Percentiles rank a stretch among this genome's conserved stretches.
Evolutionary conservation across 2,888 invertebrate genomes (phyloP).

Genomic region (Arctia plantaginis): DNA sequence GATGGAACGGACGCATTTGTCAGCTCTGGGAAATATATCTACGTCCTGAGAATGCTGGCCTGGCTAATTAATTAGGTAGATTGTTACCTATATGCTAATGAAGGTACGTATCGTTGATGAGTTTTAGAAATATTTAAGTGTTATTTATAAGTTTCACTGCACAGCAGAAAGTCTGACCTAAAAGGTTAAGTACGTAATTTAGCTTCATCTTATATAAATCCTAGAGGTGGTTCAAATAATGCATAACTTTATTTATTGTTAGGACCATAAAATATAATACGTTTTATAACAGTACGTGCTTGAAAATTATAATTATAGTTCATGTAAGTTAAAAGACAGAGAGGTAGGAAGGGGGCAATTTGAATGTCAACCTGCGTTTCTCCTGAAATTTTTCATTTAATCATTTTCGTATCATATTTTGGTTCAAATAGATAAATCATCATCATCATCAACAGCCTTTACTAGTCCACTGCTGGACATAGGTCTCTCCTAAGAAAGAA

Average conservation of each 20-base stretch:
- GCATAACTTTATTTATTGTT: neutral
- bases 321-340: neutral
- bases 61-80: conserved; percentile 81
- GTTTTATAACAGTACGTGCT: neutral
- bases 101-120: conserved; percentile 71
- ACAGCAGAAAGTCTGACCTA: neutral
- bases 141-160: conserved; percentile 16
- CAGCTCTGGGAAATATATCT: conserved; percentile 81
- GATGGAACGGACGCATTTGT: conserved; percentile 86
- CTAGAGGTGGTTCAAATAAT: neutral
- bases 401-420: no score
- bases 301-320: neutral
- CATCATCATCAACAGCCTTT: no score
- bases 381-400: neutral
- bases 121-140: conserved; percentile 40
- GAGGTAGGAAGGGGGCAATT: neutral
- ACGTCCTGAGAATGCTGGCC: conserved; percentile 69
- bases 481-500: no score
- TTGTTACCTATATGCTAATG: conserved; percentile 75
- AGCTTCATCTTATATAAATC: neutral
- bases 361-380: neutral
- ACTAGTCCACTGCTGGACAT: no score
- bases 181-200: neutral
- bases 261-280: neutral
- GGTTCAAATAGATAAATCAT: no score